Evolutionary conservation across 2,797 vertebrate genomes (phyloP).

Genomic region (Chrysocyon brachyurus): DNA sequence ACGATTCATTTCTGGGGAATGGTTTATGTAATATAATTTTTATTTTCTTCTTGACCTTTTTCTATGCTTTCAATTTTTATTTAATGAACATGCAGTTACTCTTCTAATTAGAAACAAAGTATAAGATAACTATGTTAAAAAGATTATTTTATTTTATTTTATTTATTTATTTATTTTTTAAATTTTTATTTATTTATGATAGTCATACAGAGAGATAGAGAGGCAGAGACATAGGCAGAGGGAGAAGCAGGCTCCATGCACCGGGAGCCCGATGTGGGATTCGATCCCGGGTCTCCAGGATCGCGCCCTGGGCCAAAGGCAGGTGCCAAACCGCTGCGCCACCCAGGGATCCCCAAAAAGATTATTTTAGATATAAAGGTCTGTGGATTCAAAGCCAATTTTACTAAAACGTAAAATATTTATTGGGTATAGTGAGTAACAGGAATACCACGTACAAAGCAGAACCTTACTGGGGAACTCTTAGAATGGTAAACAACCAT

Average conservation of each 20-base stretch:
- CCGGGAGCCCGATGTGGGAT: too few species aligned
- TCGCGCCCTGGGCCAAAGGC: too few species aligned
- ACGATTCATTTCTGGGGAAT: constrained; percentile 27
- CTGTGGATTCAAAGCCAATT: constrained; percentile 26
- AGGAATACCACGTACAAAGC: background rate
- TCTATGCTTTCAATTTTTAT: constrained; percentile 29
- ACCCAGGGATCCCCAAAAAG: too few species aligned
- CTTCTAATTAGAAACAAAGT: constrained; percentile 39
- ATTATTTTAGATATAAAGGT: constrained; percentile 29
- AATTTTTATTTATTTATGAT: too few species aligned
- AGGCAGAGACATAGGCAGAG: too few species aligned
- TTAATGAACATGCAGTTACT: background rate
- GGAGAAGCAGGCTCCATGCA: too few species aligned
- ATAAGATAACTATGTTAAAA: background rate
- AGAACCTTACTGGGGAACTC: background rate
- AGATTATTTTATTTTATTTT: constrained; percentile 42
- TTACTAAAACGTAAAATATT: constrained; percentile 55
- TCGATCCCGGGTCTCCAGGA: too few species aligned
- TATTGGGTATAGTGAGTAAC: background rate
- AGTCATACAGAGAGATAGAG: too few species aligned
- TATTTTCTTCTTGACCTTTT: constrained; percentile 12
- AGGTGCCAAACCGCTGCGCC: too few species aligned
- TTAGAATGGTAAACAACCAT: background rate
- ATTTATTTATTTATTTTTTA: too few species aligned
- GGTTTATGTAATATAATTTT: constrained; percentile 40